A percentile compares a stretch with the other conserved stretches of the same genome.
These are phyloP conservation scores for Euplagia quadripunctaria DNA, from an alignment of 2,888 invertebrate species.

Conservation along the genomic window DNA sequence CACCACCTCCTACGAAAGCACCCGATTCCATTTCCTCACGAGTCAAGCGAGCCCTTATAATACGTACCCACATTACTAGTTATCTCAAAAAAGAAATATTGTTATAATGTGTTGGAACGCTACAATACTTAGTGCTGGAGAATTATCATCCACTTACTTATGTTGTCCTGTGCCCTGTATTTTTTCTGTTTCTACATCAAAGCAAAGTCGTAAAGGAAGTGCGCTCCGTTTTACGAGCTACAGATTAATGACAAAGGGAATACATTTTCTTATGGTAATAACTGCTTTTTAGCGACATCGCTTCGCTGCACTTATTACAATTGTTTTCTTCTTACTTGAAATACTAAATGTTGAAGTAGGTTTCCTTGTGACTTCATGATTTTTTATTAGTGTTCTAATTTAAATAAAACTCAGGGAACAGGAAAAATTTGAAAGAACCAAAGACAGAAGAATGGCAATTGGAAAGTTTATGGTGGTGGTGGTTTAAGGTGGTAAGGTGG, in stretches of 20 bases:
- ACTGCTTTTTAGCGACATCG: slow-evolving; percentile 13
- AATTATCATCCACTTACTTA: slow-evolving; percentile 45
- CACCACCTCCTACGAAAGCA: too few relatives aligned
- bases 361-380: background rate
- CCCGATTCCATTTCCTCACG: too few relatives aligned
- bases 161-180: slow-evolving; percentile 22
- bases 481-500: too few relatives aligned
- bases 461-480: too few relatives aligned
- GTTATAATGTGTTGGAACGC: slow-evolving; percentile 47
- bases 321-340: background rate
- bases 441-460: background rate
- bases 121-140: slow-evolving; percentile 30
- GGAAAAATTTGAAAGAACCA: background rate
- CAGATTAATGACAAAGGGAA: slow-evolving; percentile 52
- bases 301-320: background rate
- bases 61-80: too few relatives aligned
- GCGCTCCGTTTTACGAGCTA: slow-evolving; percentile 31
- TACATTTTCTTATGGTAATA: slow-evolving; percentile 49
- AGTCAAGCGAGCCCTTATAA: too few relatives aligned
- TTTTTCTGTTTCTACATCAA: slow-evolving; percentile 39
- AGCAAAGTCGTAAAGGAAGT: slow-evolving; percentile 33
- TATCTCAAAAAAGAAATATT: slow-evolving; percentile 23
- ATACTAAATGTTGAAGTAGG: background rate
- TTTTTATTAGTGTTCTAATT: too few relatives aligned
- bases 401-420: background rate